Base-by-base conservation (phyloP, 2,113 vertebrate species). In the Tenrec ecaudatus region DNA sequence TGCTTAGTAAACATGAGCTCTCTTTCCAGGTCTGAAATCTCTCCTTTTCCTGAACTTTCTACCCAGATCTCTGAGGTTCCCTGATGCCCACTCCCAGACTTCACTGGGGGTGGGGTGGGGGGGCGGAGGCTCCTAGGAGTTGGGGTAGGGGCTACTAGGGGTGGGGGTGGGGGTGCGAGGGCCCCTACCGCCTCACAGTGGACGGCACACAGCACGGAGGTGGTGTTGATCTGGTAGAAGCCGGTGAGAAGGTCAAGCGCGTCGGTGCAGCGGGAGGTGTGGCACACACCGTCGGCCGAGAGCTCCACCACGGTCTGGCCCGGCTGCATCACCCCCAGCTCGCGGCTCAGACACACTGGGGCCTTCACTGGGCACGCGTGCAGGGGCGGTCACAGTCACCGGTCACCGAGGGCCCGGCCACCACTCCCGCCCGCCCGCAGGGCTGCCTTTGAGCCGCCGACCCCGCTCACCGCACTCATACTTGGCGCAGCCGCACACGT, bases 261-360 rank as follows among this genome's bases (percentile, higher is more conserved):
- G 12, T 98, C 86, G 31, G 99, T 99, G 96, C 99, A 99, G 33
- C 98, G 98, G 33, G 98, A 98, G 89, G 98, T 98, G 90, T 94
- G 98, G 95, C 99, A 99, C 96, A 99, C 84, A 3, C 99, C 99
- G 1, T 98, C 98, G 1, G 98, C 97, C 0, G 97, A 98, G 81
- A 98, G 99, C 83, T 99, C 99, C 81, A 99, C 97, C 6, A 99
- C 98, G 0, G 97, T 99, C 98, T 99, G 99, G 89, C 99, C 99
- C 0, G 99, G 99, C 86, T 98, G 98, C 97, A 99, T 97, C 90
- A 99, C 97, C 0, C 99, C 99, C 15, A 98, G 97, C 89, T 99
- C 98, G 0, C 97, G 98, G 79, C 98, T 99, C 93, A 99, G 97
- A 94, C 99, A 99, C 94, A 99, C 99, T 0, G 98, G 98, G 91